Base-by-base conservation (phyloP, 2,797 vertebrate genomes). In the Austrolebias charrua region DNA sequence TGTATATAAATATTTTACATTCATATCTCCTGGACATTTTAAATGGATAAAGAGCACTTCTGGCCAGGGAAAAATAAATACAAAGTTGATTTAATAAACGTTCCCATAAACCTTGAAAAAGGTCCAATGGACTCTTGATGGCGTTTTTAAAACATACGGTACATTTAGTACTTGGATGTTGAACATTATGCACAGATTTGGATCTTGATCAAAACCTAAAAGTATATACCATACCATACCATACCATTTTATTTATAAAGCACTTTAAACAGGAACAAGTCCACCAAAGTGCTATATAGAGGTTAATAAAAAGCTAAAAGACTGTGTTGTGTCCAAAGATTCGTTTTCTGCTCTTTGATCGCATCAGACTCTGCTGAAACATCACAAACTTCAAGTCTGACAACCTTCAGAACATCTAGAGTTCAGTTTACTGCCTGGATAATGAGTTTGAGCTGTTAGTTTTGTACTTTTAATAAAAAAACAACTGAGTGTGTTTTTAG, bases 121-220 rank as follows among this genome's bases (percentile, higher is more conserved):
- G 16, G 42, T 15, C 5, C 12, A 45, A 45, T 18, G 6, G 5
- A n/a, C 44, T 16, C 44, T 45, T 15, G 44, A 8, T 45, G 6
- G 44, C 18, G 44, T 16, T n/a, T 45, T 45, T 43, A 14, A 43
- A 43, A 14, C 42, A 43, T 7, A n/a, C 6, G 4, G 35, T 38
- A 3, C 9, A 38, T 38, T 38, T 38, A 38, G 35, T 38, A 38
- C 35, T 38, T 38, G 35, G 10, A 38, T 38, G 35, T 38, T 38
- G 44, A 45, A 15, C 42, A 44, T 44, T 42, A 12, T 29, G 15
- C 38, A 60, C 43, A 14, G 16, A 42, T 55, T 63, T 60, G 57
- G 49, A 65, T 45, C 40, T 55, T 66, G 35, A 52, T 59, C n/a
- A 15, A 28, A 59, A 29, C 18, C 24, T 43, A 65, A 12, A 24